Conservation (phyloP, 1,140 invertebrate genomes). For the Harpegnathos saltator region DNA sequence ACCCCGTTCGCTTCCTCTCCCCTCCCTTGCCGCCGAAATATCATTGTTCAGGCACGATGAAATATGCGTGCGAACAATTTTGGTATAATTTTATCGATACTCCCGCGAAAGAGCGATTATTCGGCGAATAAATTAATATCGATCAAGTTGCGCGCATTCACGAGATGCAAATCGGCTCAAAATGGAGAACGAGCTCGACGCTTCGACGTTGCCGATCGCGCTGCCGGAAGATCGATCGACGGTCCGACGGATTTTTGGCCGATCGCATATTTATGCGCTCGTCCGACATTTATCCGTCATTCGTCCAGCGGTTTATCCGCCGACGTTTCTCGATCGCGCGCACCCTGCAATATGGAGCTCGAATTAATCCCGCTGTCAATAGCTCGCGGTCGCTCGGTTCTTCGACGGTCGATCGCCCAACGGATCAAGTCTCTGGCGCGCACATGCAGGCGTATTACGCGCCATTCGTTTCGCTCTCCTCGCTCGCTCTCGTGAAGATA, state of each 20-base stretch:
- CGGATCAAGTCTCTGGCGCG: background rate
- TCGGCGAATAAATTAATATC: too few species aligned
- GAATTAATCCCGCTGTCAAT: constrained; percentile 34
- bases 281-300: constrained; percentile 5
- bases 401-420: constrained; percentile 8
- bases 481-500: background rate
- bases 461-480: too few species aligned
- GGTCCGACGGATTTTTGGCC: background rate
- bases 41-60: too few species aligned
- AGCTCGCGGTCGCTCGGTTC: constrained; percentile 4
- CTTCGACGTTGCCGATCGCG: background rate
- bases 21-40: too few species aligned
- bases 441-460: background rate
- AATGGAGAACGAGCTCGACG: too few species aligned
- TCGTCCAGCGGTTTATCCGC: background rate
- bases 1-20: too few species aligned
- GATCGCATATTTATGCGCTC: background rate
- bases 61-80: too few species aligned
- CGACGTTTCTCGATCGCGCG: constrained; percentile 19
- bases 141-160: too few species aligned
- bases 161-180: too few species aligned
- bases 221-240: background rate
- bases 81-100: too few species aligned
- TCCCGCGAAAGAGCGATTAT: too few species aligned
- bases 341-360: background rate